Base-by-base conservation (phyloP, 1,140 invertebrate species). In the Plutomurus gul region DNA sequence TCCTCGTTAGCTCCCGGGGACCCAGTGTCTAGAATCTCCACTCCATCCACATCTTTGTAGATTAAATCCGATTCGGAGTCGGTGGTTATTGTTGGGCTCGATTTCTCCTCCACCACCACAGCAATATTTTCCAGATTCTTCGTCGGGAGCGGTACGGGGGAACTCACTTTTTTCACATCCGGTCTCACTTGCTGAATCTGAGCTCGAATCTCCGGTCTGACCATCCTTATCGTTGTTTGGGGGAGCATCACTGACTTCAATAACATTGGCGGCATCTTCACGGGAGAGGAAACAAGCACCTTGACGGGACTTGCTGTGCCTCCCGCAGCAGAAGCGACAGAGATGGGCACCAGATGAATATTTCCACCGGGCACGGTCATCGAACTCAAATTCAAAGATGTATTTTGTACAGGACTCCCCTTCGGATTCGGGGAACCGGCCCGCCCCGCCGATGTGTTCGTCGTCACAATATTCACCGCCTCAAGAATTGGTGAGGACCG, bases 261-360 rank as follows among this genome's bases (percentile, higher is more conserved):
- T 22, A 75, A 27, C 33, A 51, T 76, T 39, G 76, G 78, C 27
- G 71, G 70, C 75, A 74, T 75, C 71, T 84, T 83, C 36, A 83
- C 75, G 6, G 78, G 78, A 13, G 84, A 75, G 13, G 84, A 82
- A 27, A 85, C 81, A 16, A 85, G 60, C 18, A 85, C 83, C 81
- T 85, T 85, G 1, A 85, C 81, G 8, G 79, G 83, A 37, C 72
- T 81, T 22, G 82, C 25, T 73, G 77, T 82, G 22, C 76, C 76
- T n/a, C 51, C 37, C 27, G 37, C 43, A 6, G 71, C 73, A 20
- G 71, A 49, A 40, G 73, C 70, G 2, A 73, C 60, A 5, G 82
- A 81, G 51, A 83, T 80, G 18, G 81, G 81, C n/a, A 80, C 76
- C 6, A 83, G 49, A 16, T 78, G 79, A n/a, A 83, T 22, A 70